Evolutionary conservation across 1,140 invertebrate genomes (phyloP).

Genomic region (Dendroctonus valens): DNA sequence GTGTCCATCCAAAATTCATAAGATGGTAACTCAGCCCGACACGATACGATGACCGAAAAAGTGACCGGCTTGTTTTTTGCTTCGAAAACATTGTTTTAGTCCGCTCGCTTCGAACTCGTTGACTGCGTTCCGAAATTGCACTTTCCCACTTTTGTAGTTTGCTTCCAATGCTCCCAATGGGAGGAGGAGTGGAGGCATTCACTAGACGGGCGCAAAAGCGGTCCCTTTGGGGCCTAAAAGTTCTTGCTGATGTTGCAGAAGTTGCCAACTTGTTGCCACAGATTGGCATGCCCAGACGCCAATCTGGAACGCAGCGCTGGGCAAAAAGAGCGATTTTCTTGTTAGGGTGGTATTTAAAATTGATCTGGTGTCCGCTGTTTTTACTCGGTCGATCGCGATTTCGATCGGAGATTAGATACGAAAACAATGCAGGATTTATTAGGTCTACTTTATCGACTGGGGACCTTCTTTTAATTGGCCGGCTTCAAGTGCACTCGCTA

Average conservation of each 20-base stretch:
- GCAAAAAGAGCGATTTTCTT: constrained; percentile 31
- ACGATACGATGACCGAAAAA: constrained; percentile 18
- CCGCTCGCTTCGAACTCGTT: neutral
- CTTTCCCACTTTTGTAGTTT: no score
- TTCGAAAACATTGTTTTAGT: constrained; percentile 6
- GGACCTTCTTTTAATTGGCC: constrained; percentile 37
- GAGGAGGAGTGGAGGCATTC: no score
- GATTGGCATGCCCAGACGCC: neutral
- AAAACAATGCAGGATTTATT: constrained; percentile 43
- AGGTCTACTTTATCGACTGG: constrained; percentile 40
- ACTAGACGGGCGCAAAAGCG: no score
- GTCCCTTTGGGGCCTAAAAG: no score
- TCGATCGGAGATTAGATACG: constrained; percentile 42
- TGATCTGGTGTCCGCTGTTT: constrained; percentile 42
- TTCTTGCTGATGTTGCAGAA: no score
- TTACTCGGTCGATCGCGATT: constrained; percentile 41
- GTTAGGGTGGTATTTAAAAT: constrained; percentile 45
- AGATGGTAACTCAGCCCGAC: constrained; percentile 25
- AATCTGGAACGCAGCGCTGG: constrained; percentile 6
- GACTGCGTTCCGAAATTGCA: constrained; percentile 5
- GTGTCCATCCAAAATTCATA: constrained; percentile 28
- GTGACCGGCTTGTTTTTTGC: constrained; percentile 10
- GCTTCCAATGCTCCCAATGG: no score
- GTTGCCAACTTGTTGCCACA: no score
- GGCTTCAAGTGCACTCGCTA: constrained; percentile 2